Evolutionary conservation across 2,888 invertebrate species (phyloP).

Genomic region (Apodemia duryi): DNA sequence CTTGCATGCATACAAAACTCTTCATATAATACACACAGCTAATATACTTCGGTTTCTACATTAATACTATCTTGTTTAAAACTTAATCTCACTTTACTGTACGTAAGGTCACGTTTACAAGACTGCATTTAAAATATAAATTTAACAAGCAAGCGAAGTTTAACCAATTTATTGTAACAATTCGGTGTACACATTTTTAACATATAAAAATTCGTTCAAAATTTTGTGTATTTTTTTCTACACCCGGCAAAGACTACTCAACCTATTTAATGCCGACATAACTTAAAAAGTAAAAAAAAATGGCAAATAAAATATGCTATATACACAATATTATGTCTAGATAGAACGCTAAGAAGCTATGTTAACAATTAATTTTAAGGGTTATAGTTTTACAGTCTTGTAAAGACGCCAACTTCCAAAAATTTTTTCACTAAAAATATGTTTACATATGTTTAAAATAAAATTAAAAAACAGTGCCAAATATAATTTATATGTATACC

Average conservation of each 20-base stretch:
- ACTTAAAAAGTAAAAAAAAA: background rate
- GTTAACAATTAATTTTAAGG: no score
- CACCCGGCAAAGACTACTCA: background rate
- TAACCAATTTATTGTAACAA: background rate
- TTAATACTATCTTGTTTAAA: background rate
- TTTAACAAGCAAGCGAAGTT: background rate
- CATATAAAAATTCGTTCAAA: no score
- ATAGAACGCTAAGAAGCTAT: no score
- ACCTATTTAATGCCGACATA: no score
- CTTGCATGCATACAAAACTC: background rate
- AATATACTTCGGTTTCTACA: background rate
- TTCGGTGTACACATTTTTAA: background rate
- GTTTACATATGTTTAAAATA: background rate
- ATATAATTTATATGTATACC: no score
- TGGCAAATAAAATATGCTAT: background rate
- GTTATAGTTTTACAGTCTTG: no score
- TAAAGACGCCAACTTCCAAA: no score
- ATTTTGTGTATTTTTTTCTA: background rate
- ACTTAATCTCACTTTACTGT: background rate
- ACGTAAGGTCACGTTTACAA: background rate
- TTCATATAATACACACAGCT: background rate
- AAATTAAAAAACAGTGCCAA: background rate
- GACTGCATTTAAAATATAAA: background rate
- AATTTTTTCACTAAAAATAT: no score
- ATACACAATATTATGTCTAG: no score